Base-by-base conservation (phyloP, 2,888 invertebrate species). In the Cheilosia vernalis region DNA sequence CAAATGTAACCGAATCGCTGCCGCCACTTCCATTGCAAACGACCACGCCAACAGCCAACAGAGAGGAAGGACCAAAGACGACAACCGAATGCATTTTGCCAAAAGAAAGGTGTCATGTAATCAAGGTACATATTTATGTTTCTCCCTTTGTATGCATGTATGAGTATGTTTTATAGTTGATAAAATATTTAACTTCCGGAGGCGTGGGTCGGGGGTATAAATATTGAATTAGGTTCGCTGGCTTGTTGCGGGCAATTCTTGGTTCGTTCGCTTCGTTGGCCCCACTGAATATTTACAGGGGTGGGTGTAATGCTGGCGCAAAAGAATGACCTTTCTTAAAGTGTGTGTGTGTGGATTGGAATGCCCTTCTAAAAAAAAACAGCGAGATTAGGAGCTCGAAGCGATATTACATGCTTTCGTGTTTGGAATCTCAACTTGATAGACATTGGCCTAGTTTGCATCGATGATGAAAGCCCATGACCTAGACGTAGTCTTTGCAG, bases 41-140 rank as follows among this genome's bases (percentile, higher is more conserved):
- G 42, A 47, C 53, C 40, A 64, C 77, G 24, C 3, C 58, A 47
- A 13, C 51, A 58, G 63, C 33, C 63, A 27, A 27, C 27, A 27
- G 42, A 53, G 19, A 7, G 55, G 49, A 24, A 61, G 17, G 47
- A 47, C 17, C 47, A 51, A 51, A 51, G 51, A 24, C 44, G 37
- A 49, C 37, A 61, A 9, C 53, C 61, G 74, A 78, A 66, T 74
- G 70, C 61, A 81, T 76, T 76, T 51, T 51, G 33, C 81, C 76
- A 37, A 72, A 76, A 72, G 85, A 63, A 85, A 77, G 85, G 85
- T 81, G 85, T 77, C 81, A 81, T 81, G 72, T 77, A 81, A 77
- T 77, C 72, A 77, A 85, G 85, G 85, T 72, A 85, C 27, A 44
- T 85, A 76, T 64, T 76, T 67, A 66, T 80, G 76, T 61, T 37